These are phyloP conservation scores for Phaethornis superciliosus DNA, from an alignment of 2,113 vertebrate species.

Conservation along the genomic window DNA sequence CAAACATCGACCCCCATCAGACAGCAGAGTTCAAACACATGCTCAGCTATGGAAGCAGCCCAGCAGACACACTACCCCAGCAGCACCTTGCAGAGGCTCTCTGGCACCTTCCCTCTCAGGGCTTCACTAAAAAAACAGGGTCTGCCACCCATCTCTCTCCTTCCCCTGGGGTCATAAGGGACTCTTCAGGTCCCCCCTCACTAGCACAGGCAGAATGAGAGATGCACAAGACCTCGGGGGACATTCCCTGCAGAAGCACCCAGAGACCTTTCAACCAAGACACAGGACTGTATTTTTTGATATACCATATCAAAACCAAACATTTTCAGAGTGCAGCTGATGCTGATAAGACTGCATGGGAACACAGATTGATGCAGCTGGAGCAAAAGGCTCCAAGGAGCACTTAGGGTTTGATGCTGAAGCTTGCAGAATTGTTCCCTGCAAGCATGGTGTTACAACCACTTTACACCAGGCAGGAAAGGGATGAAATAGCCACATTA, in stretches of 20 bases:
- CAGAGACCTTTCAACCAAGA: not conserved
- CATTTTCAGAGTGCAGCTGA: not conserved
- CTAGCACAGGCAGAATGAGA: fast-evolving
- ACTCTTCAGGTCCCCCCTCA: not conserved
- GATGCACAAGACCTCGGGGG: not conserved
- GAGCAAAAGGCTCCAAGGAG: not conserved
- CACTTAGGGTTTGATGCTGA: not conserved
- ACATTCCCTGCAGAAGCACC: not conserved
- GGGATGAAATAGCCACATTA: not conserved
- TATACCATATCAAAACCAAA: not conserved
- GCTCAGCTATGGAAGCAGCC: not conserved
- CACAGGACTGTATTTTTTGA: not conserved
- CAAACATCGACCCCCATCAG: not conserved
- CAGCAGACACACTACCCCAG: not conserved
- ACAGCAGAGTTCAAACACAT: not conserved
- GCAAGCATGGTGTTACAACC: not conserved
- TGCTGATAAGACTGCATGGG: fast-evolving
- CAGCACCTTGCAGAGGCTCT: not conserved
- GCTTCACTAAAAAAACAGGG: not conserved
- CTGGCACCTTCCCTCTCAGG: not conserved
- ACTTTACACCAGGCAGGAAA: not conserved
- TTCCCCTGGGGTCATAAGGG: not conserved
- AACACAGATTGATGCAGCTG: not conserved
- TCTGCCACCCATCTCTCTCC: not conserved
- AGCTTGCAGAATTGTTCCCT: not conserved